Evolutionary conservation across 2,888 invertebrate genomes (phyloP), one percentile per base, ranked within the genome.

Genomic region (Nemotelus nigrinus): DNA sequence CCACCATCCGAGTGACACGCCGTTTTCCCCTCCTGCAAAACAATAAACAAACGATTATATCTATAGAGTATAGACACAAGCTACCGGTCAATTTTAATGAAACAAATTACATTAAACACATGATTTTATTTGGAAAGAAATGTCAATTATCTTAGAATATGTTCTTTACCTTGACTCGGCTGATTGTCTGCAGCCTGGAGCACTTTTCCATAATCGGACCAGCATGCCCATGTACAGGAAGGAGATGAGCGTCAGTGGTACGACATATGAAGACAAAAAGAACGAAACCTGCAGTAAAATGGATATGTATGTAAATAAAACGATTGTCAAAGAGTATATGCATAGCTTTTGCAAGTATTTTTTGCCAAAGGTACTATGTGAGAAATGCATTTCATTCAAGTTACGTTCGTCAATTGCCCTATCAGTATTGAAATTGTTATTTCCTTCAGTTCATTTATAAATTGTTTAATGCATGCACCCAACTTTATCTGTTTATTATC

Each of bases 181-280:
- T 45, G 94, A 94, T 79, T 92, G 91, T 82, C 92, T 91, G 47
- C 94, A 93, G n/a, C 94, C 94, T 0, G 94, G 93, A 3, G 94
- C 92, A 77, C 84, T 86, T 84, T 93, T 93, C 93, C 97, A 96
- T 82, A 98, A 89, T 82, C 96, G 90, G 82, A 93, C 92, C 85
- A 98, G 88, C 95, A 98, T 96, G 82, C 94, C 91, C 87, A 96
- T 92, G 86, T 98, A 98, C 81, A 98, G 89, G 80, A 94, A 91
- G 85, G 94, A 93, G 84, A 96, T 96, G 83, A 96, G 89, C 71
- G 93, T 91, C 87, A 98, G 88, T 1, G 98, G 98, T 80, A 97
- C 90, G 82, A 95, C 92, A 88, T 96, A 98, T 75, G 96, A 96
- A 78, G 95, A 94, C 80, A 94, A 88, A 86, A 97, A 95, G 89